Evolutionary conservation across 2,888 invertebrate species (phyloP), one percentile per base, ranked within the genome.

Genomic region (Palloptera scutellata): DNA sequence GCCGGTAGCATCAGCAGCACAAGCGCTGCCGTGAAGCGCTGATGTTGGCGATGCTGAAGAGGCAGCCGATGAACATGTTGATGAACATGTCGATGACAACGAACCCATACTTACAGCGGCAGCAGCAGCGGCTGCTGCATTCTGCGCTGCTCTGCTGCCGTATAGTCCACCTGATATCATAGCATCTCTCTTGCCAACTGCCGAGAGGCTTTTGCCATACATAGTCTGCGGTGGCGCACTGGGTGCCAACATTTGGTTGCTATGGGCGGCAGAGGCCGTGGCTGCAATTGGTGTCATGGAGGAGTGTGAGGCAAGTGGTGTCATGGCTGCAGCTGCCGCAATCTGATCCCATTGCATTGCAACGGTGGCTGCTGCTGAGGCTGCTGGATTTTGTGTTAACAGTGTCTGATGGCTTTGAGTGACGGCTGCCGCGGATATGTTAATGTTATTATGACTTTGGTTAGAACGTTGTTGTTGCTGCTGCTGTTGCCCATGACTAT

Each of bases 131-230:
- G 53, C 66, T 59, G 17, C 55, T 64, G 60, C 82, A 83, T 65
- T 80, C 81, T 55, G 67, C 68, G 42, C 62, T 64, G 15, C 45
- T 48, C 70, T 62, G 68, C 54, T 43, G 45, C 57, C 69, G 63
- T 73, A 73, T 78, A 77, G 79, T 69, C 77, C 86, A 63, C 85
- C 86, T 57, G 86, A 84, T 68, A 86, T 83, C 80, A 86, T 83
- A 40, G 86, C 83, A 73, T 85, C 86, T 63, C 82, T 80, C 70
- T 85, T 86, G 67, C 84, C 83, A 52, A 81, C 64, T 41, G 70
- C 63, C 53, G 70, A 72, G 15, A 70, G 52, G 40, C 75, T 77
- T 66, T 81, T 79, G 59, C 78, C 72, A 61, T 81, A 78, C 15
- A 79, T 71, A 40, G 78, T 67, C 40, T 73, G 75, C 19, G 70